A percentile compares a stretch with the other conserved stretches of the same genome.
Evolutionary conservation across 2,797 vertebrate species (phyloP).

Genomic region (Eospalax fontanierii): DNA sequence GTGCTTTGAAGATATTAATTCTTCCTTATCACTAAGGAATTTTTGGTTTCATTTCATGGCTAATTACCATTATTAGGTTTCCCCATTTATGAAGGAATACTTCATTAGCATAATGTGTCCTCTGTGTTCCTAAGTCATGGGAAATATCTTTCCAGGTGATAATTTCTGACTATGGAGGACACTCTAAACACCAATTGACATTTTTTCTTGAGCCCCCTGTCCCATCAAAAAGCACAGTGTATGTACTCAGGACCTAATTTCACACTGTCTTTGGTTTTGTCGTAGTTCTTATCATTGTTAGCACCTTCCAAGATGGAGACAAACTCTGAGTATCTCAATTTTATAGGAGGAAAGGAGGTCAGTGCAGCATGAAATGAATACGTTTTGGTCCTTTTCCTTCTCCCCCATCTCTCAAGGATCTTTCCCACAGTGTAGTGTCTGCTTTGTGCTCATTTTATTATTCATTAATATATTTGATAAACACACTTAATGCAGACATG

Average conservation of each 20-base stretch:
- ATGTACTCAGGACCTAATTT: background rate
- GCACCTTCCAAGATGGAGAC: background rate
- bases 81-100: background rate
- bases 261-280: background rate
- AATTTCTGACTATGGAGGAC: background rate
- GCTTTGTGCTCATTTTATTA: background rate
- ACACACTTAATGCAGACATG: background rate
- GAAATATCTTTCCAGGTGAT: background rate
- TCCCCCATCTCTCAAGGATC: background rate
- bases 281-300: background rate
- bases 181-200: background rate
- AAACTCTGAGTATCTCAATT: background rate
- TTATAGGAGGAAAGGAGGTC: background rate
- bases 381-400: background rate
- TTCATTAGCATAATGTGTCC: background rate
- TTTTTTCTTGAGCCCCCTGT: background rate
- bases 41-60: constrained; percentile 7
- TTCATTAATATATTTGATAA: background rate
- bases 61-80: background rate
- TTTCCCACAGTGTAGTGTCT: background rate
- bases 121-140: background rate
- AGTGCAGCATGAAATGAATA: background rate
- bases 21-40: background rate
- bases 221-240: background rate
- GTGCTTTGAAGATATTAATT: background rate